Percentiles rank a stretch among this genome's conserved stretches.
These are phyloP conservation scores for Eupithecia vulgata DNA, from an alignment of 2,888 invertebrate genomes.

Conservation along the genomic window DNA sequence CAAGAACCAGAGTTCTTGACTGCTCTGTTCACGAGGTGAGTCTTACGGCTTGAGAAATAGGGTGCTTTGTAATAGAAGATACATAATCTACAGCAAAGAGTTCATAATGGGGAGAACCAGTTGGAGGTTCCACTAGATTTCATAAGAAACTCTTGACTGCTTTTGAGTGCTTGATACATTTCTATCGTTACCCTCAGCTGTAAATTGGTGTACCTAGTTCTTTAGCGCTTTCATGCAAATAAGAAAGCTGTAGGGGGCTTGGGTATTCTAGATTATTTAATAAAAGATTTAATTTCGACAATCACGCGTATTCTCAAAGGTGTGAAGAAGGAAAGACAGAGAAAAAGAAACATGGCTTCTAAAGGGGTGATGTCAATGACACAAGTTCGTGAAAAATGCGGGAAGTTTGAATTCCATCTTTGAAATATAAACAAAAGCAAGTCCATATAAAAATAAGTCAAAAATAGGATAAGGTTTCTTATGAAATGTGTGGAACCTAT, in stretches of 20 bases:
- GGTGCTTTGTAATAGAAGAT: too few relatives aligned
- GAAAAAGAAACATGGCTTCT: too few relatives aligned
- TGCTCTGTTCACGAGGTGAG: conserved; percentile 93
- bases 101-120: not conserved
- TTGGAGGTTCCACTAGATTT: not conserved
- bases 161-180: not conserved
- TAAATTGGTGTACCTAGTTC: conserved; percentile 80
- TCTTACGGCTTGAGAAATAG: not conserved
- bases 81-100: not conserved
- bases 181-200: conserved; percentile 91
- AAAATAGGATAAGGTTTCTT: not conserved
- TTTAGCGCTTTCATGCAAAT: not conserved
- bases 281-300: too few relatives aligned
- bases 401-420: too few relatives aligned
- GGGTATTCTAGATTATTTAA: too few relatives aligned
- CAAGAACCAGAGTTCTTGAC: too few relatives aligned
- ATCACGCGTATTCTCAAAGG: too few relatives aligned
- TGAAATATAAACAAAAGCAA: too few relatives aligned
- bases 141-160: not conserved
- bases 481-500: not conserved
- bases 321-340: too few relatives aligned
- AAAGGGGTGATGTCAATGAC: too few relatives aligned
- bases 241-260: not conserved
- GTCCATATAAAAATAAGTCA: too few relatives aligned
- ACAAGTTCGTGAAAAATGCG: too few relatives aligned